phyloP scores from a whole-genome alignment of 2,888 invertebrate species.

The Physocephala rufipes region DNA sequence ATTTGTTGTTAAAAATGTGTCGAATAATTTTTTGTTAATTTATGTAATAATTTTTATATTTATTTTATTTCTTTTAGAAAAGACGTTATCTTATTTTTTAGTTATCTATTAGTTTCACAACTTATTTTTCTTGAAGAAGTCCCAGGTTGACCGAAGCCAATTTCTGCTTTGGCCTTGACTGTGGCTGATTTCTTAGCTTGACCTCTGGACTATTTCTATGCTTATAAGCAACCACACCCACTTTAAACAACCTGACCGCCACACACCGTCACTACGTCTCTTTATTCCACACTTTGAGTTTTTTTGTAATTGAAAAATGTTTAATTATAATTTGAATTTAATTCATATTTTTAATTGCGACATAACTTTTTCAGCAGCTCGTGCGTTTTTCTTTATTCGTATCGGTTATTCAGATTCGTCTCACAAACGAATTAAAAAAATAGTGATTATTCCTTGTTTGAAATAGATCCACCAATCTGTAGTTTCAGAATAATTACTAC shows the following conservation, averaged over 20 bases:
- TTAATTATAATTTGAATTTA: not conserved
- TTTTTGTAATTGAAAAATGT: not conserved
- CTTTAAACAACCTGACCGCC: conserved; percentile 25
- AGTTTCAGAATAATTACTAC: no score
- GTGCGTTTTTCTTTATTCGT: conserved; percentile 2
- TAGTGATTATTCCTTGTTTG: not conserved
- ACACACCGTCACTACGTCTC: conserved; percentile 7
- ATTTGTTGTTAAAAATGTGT: no score
- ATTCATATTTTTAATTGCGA: conserved; percentile 32
- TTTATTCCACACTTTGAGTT: conserved; percentile 16
- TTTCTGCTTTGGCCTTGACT: conserved; percentile 4
- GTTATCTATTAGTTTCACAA: no score
- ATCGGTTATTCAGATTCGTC: not conserved
- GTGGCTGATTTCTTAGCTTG: conserved; percentile 2
- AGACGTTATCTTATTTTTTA: no score
- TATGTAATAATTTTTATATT: no score
- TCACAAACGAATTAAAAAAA: not conserved
- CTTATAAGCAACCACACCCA: conserved; percentile 29
- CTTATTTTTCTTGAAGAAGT: no score
- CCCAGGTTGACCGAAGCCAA: not conserved
- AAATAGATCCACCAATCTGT: no score
- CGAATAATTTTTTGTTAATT: no score
- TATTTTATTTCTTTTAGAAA: no score
- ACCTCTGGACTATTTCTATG: conserved; percentile 26
- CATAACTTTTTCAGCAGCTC: conserved; percentile 20